phyloP scores from a whole-genome alignment of 2,797 vertebrate genomes.

The Otolemur crassicaudatus region DNA sequence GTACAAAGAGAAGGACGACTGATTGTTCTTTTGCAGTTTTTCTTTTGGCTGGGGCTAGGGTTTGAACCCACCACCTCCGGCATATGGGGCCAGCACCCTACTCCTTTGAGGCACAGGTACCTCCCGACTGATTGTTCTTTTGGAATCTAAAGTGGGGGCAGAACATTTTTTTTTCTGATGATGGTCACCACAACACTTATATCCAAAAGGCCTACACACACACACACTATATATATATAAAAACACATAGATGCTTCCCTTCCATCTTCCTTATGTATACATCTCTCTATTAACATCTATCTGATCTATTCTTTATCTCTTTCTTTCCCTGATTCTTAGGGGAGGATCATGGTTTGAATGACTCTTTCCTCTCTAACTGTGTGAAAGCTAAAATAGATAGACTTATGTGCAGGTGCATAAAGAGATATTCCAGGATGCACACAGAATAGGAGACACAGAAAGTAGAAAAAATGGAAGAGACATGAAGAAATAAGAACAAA shows the following conservation, averaged over 20 bases:
- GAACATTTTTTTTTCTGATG: neutral
- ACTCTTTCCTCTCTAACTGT: neutral
- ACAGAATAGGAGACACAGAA: neutral
- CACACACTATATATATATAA: neutral
- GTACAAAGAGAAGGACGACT: neutral
- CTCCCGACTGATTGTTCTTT: neutral
- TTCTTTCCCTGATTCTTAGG: neutral
- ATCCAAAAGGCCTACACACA: neutral
- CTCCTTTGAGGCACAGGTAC: too few species aligned
- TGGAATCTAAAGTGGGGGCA: neutral
- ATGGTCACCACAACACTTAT: constrained; percentile 5
- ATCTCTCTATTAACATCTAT: neutral
- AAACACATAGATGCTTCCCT: neutral
- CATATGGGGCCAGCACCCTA: too few species aligned
- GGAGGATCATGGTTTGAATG: neutral
- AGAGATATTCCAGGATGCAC: neutral
- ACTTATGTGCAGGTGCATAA: neutral
- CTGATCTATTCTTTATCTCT: neutral
- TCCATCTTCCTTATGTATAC: neutral
- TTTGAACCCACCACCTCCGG: too few species aligned
- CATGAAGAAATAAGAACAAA: constrained; percentile 7
- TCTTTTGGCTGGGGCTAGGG: too few species aligned
- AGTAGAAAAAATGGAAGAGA: neutral
- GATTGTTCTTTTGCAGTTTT: neutral
- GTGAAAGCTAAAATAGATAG: neutral